Conservation (phyloP, 2,888 invertebrate genomes). For the Lasioglossum villosulum region DNA sequence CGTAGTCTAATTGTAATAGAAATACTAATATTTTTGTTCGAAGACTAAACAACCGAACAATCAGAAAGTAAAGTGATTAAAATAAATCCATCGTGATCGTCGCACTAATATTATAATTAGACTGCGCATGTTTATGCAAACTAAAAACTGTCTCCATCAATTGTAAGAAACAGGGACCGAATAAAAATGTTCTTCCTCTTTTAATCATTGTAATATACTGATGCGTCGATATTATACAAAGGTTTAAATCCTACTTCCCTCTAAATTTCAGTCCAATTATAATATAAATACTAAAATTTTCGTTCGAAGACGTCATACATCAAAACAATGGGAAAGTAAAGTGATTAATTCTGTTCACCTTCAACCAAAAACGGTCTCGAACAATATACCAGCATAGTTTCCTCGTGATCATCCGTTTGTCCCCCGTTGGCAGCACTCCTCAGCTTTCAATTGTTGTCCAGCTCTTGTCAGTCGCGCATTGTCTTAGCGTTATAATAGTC, state of each 20-base stretch:
- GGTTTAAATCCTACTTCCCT: no score
- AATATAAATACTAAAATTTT: not conserved
- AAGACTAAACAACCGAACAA: not conserved
- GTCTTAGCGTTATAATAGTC: not conserved
- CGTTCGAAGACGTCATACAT: no score
- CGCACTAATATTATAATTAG: no score
- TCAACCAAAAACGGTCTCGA: conserved; percentile 44
- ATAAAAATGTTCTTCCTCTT: no score
- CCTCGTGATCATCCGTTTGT: conserved; percentile 43
- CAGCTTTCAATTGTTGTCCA: not conserved
- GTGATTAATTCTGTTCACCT: conserved; percentile 30
- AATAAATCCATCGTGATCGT: no score
- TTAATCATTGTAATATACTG: no score
- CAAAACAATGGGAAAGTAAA: not conserved
- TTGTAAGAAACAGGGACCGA: no score
- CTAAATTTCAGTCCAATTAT: no score
- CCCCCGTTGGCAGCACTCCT: conserved; percentile 25
- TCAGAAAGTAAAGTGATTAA: not conserved
- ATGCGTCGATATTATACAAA: not conserved
- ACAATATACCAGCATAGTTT: conserved; percentile 54
- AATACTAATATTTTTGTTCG: not conserved
- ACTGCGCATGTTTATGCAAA: no score
- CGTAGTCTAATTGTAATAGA: no score
- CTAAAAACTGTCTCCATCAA: no score
- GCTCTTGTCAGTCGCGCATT: conserved; percentile 8